Base-by-base conservation (phyloP, 1,140 invertebrate genomes). In the Drosophila kurseongensis region DNA sequence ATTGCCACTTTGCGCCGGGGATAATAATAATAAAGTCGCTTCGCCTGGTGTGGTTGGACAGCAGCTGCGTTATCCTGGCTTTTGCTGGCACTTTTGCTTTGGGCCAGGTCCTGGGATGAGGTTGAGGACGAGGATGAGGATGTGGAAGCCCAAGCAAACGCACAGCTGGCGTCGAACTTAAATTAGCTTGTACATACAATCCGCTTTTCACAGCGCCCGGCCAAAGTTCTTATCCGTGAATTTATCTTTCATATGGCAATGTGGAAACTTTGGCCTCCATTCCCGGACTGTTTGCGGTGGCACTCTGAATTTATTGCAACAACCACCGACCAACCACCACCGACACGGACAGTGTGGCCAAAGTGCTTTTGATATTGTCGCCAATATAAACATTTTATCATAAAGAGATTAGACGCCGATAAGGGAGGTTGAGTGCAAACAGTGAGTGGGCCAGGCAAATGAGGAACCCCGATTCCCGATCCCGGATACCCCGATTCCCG, bases 381-480 rank as follows among this genome's bases (percentile, higher is more conserved):
- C 67, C 84, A 74, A 80, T 80, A 84, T 89, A 89, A 89, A 80
- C 84, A 89, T 90, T 89, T 89, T 90, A 89, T 89, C 84, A 90
- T 90, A 90, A 89, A 84, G 74, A 89, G 84, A 89, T 89, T 89
- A 89, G 86, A 88, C 84, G 80, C 80, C 75, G 83, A 88, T 88
- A 88, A 88, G 84, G 84, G 52, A 16, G 9, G 41, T 41, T 18
- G n/a, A 59, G 41, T 51, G 50, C 50, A 77, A 77, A 77, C 75
- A 75, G 38, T n/a, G 27, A 8, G n/a, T 5, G n/a, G 9, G 23
- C 41, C 38, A 36, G 51, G 38, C 50, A 52, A 65, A 65, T 75
- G 72, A 63, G 59, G 27, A 48, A 55, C 14, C 51, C 66, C 32
- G 5, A 35, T 27, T n/a, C n/a, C n/a, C n/a, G n/a, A n/a, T n/a